Evolutionary conservation across 2,888 invertebrate genomes (phyloP).

Genomic region (Saturnia japonica): DNA sequence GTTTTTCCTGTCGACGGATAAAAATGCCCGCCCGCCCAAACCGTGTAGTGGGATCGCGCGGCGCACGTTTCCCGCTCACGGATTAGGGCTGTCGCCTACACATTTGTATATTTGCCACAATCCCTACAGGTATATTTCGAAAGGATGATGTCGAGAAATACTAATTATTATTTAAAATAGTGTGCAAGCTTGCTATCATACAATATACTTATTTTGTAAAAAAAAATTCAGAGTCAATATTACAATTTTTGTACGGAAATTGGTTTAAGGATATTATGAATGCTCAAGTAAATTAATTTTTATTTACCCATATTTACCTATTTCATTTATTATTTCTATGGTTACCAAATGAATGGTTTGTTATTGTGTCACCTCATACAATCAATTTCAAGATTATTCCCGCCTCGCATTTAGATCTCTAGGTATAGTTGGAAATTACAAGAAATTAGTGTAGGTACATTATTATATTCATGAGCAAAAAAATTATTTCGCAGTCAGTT

Average conservation of each 20-base stretch:
- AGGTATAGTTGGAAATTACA: no score
- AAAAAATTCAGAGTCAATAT: no score
- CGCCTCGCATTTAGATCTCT: not conserved
- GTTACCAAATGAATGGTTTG: not conserved
- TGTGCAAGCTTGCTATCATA: no score
- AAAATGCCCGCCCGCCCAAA: conserved; percentile 79
- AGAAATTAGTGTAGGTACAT: no score
- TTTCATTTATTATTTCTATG: not conserved
- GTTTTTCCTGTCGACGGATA: conserved; percentile 65
- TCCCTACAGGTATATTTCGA: not conserved
- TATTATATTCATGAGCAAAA: no score
- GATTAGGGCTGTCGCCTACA: conserved; percentile 7
- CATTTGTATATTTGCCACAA: not conserved
- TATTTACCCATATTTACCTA: not conserved
- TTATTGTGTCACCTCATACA: not conserved
- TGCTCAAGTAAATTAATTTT: not conserved
- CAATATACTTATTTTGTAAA: no score
- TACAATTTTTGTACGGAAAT: not conserved
- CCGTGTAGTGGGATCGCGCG: conserved; percentile 57
- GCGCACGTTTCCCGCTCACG: conserved; percentile 35
- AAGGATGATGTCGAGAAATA: not conserved
- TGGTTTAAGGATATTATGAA: not conserved
- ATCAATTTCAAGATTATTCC: not conserved
- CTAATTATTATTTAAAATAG: not conserved
- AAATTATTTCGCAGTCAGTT: no score